Conservation (phyloP, 2,888 invertebrate genomes). For the Clistopyga incitator region DNA sequence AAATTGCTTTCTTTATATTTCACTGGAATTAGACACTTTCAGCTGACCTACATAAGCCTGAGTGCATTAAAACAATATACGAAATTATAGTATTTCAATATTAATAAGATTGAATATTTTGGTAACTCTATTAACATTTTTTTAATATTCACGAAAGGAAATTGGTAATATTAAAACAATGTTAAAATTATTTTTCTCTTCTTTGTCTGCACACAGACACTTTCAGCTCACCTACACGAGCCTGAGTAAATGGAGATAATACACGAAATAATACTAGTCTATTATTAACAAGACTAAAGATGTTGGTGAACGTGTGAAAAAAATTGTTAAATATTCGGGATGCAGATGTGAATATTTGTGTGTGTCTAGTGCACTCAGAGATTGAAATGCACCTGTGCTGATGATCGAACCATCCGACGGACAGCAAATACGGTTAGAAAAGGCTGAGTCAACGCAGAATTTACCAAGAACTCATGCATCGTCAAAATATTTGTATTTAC, state of each 20-base stretch:
- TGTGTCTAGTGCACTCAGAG: not conserved
- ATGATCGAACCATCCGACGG: constrained; percentile 14
- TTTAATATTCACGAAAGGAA: constrained; percentile 1
- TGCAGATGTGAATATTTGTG: constrained; percentile 5
- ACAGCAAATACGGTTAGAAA: not conserved
- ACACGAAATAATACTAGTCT: not conserved
- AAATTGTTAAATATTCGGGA: not conserved
- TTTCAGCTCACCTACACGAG: not conserved
- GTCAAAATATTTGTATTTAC: not conserved
- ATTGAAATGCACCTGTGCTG: not conserved
- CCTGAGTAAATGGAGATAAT: not conserved
- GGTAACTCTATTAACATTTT: not conserved
- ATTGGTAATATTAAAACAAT: not conserved
- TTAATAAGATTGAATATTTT: not conserved
- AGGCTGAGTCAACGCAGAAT: not conserved
- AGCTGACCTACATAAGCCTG: not conserved
- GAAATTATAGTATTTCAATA: constrained; percentile 9
- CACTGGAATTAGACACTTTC: not conserved
- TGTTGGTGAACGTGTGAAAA: not conserved
- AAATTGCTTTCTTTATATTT: not conserved
- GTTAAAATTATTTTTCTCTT: not conserved
- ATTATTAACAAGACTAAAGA: not conserved
- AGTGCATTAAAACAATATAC: not conserved
- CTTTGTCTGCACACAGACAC: not conserved
- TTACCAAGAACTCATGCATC: not conserved